These are phyloP conservation scores for Drosophila sordidula DNA, from an alignment of 2,888 invertebrate genomes.

Conservation along the genomic window DNA sequence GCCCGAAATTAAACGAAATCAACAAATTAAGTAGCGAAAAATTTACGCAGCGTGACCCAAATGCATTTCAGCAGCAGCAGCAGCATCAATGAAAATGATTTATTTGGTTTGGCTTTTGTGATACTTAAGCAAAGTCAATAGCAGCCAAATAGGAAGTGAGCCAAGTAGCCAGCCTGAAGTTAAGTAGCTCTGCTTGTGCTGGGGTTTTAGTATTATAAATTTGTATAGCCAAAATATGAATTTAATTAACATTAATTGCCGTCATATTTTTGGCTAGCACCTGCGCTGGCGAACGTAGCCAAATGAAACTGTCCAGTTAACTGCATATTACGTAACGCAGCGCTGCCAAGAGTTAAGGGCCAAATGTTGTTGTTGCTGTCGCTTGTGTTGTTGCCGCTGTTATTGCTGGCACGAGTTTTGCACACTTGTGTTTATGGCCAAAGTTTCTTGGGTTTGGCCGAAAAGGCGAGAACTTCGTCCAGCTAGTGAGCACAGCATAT, in stretches of 20 bases:
- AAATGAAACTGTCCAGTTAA: constrained; percentile 70
- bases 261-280: constrained; percentile 67
- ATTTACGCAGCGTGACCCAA: constrained; percentile 25
- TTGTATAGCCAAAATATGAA: constrained; percentile 69
- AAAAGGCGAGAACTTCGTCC: constrained; percentile 30
- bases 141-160: too few species aligned
- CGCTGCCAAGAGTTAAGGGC: constrained; percentile 35
- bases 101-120: constrained; percentile 21
- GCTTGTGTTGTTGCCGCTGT: constrained; percentile 17
- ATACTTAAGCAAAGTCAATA: constrained; percentile 3
- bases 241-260: constrained; percentile 82
- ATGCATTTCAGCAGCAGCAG: constrained; percentile 21
- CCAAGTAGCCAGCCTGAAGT: not conserved
- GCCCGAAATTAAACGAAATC: constrained; percentile 48
- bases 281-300: constrained; percentile 57
- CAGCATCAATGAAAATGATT: constrained; percentile 27
- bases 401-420: constrained; percentile 45
- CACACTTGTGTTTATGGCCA: constrained; percentile 66
- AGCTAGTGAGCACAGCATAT: constrained; percentile 25
- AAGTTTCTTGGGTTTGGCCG: constrained; percentile 56
- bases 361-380: constrained; percentile 25
- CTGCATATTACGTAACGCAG: constrained; percentile 72
- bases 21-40: constrained; percentile 45
- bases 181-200: not conserved
- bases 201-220: constrained; percentile 26